These are phyloP conservation scores for Betta splendens DNA, from an alignment of 2,797 vertebrate genomes.

Conservation along the genomic window DNA sequence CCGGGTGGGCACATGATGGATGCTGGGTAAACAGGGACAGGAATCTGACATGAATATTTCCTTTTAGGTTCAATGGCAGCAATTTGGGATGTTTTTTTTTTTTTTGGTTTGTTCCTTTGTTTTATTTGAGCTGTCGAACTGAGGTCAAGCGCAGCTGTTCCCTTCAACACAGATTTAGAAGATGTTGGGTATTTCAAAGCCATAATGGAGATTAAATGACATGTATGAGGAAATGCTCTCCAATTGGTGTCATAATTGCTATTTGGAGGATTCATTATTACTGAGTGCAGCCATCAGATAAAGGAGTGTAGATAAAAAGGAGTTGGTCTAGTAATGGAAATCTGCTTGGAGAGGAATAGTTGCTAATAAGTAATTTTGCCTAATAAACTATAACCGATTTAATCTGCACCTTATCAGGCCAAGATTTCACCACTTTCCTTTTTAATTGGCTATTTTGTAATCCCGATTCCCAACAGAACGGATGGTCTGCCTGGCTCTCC, in stretches of 20 bases:
- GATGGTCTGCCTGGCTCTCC: conserved; percentile 92
- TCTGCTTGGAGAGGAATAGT: conserved; percentile 86
- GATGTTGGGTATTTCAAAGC: conserved; percentile 68
- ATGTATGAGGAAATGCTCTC: conserved; percentile 74
- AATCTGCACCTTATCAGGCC: conserved; percentile 89
- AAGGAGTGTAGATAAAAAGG: conserved; percentile 80
- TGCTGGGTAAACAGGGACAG: conserved; percentile 70
- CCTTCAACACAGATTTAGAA: conserved; percentile 53
- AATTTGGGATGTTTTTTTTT: conserved; percentile 48
- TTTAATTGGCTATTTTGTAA: conserved; percentile 99
- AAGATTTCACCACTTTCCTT: conserved; percentile 95
- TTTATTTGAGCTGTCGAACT: conserved; percentile 34
- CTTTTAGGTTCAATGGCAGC: conserved; percentile 57
- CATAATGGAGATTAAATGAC: conserved; percentile 75
- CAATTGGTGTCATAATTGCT: conserved; percentile 80
- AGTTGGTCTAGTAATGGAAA: conserved; percentile 83
- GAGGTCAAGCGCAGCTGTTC: conserved; percentile 43
- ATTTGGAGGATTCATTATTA: conserved; percentile 83
- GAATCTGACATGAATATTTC: conserved; percentile 60
- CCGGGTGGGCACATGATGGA: conserved; percentile 78
- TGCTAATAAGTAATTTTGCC: conserved; percentile 89
- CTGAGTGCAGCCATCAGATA: conserved; percentile 81
- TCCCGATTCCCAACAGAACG: conserved; percentile 98
- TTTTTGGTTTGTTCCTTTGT: conserved; percentile 18
- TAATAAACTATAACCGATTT: conserved; percentile 91